Conservation (phyloP, 2,888 invertebrate species). For the Bembecia ichneumoniformis region DNA sequence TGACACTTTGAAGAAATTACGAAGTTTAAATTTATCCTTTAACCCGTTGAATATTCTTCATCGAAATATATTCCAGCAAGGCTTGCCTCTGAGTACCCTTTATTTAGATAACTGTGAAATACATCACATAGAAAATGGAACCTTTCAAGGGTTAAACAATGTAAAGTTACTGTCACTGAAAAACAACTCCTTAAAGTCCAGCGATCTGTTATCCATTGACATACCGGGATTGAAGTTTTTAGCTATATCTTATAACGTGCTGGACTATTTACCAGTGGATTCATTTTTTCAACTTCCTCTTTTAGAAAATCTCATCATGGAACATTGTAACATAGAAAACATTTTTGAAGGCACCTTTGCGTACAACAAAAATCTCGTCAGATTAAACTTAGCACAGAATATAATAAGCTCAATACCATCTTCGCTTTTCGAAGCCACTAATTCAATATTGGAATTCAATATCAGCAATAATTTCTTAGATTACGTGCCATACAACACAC, state of each 20-base stretch:
- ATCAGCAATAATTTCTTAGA: constrained; percentile 81
- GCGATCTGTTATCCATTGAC: constrained; percentile 79
- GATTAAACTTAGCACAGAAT: constrained; percentile 82
- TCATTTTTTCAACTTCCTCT: constrained; percentile 84
- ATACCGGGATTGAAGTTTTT: constrained; percentile 82
- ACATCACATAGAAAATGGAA: constrained; percentile 79
- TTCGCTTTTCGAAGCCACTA: constrained; percentile 77
- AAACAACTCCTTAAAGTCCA: constrained; percentile 78
- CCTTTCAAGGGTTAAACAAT: constrained; percentile 82
- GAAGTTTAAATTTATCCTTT: constrained; percentile 83
- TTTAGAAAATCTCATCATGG: constrained; percentile 80
- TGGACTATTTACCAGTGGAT: constrained; percentile 78
- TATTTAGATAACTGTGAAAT: constrained; percentile 84
- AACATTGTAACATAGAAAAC: constrained; percentile 77
- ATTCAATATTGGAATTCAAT: constrained; percentile 81
- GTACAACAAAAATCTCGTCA: constrained; percentile 81
- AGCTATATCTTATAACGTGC: constrained; percentile 83
- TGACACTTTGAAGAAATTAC: constrained; percentile 81
- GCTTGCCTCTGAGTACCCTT: constrained; percentile 80
- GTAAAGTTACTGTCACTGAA: constrained; percentile 84
- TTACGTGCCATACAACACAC: constrained; percentile 83
- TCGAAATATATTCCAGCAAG: constrained; percentile 82
- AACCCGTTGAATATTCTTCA: constrained; percentile 82
- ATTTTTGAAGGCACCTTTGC: constrained; percentile 80
- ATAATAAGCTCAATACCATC: constrained; percentile 76